These are phyloP conservation scores for Panulirus ornatus DNA, from an alignment of 1,140 invertebrate species.

Conservation along the genomic window DNA sequence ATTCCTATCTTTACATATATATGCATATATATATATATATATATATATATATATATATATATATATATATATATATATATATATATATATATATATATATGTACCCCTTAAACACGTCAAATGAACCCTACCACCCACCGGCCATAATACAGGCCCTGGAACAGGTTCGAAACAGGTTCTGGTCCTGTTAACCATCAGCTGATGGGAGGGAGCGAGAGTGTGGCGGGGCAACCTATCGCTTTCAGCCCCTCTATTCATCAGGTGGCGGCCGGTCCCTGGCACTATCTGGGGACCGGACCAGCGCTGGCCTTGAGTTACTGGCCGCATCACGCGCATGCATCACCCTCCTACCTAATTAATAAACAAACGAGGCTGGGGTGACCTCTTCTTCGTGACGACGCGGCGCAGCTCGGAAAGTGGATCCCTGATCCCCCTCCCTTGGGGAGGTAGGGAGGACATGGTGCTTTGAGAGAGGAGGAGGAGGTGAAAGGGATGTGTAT, in stretches of 20 bases:
- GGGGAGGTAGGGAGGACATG: background rate
- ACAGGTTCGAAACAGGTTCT: background rate
- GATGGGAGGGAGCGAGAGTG: background rate
- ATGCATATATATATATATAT: conserved; percentile 6
- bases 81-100: background rate
- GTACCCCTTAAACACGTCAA: background rate
- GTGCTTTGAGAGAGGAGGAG: background rate
- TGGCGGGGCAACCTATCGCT: background rate
- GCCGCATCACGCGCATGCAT: background rate
- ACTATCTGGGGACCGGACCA: background rate
- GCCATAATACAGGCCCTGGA: background rate
- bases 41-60: conserved; percentile 14
- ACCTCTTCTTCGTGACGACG: background rate
- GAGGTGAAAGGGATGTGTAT: no score
- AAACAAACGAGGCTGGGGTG: background rate
- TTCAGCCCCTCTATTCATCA: background rate
- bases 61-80: conserved; percentile 8
- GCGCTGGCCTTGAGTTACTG: background rate
- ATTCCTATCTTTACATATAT: background rate
- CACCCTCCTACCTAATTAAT: background rate
- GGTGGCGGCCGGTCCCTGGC: background rate
- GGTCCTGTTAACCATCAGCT: background rate
- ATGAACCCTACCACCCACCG: background rate
- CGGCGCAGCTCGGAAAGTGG: background rate
- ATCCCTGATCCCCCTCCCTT: no score